A percentile compares a stretch with the other conserved stretches of the same genome.
Evolutionary conservation across 1,140 invertebrate species (phyloP).

Genomic region (Centruroides vittatus): DNA sequence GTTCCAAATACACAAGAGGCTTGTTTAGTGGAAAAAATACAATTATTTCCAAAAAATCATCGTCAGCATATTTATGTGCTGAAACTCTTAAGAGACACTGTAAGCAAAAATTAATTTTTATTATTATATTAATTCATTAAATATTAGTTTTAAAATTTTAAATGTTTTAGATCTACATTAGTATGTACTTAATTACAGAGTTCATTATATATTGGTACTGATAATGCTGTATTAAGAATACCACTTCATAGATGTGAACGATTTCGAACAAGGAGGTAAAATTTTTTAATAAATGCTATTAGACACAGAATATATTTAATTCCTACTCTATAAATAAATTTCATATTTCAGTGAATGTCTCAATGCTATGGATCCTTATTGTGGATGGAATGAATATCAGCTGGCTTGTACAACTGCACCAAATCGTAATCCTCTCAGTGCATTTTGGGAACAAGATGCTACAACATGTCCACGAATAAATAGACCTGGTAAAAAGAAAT

Average conservation of each 20-base stretch:
- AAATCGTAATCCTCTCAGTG: conserved; percentile 40
- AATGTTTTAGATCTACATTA: not conserved
- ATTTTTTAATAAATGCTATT: not conserved
- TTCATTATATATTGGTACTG: conserved; percentile 67
- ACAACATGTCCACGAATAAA: conserved; percentile 46
- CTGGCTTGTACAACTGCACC: conserved; percentile 53
- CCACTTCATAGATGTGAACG: conserved; percentile 59
- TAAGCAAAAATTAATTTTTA: conserved; percentile 21
- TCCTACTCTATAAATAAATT: too few species aligned
- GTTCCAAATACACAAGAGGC: conserved; percentile 49
- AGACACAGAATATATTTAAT: not conserved
- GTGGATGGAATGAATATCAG: conserved; percentile 70
- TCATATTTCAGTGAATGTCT: conserved; percentile 43
- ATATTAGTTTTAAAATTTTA: not conserved
- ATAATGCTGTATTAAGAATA: conserved; percentile 49
- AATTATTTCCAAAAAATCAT: conserved; percentile 39
- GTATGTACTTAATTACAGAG: conserved; percentile 33
- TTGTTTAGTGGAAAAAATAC: conserved; percentile 74
- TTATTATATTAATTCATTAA: not conserved
- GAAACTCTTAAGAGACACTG: conserved; percentile 63
- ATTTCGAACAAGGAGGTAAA: conserved; percentile 40
- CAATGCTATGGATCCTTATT: conserved; percentile 79
- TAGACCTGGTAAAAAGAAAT: conserved; percentile 26
- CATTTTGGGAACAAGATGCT: conserved; percentile 55
- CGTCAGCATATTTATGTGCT: conserved; percentile 45